A percentile compares a stretch with the other conserved stretches of the same genome.
Evolutionary conservation across 2,797 vertebrate genomes (phyloP).

Genomic region (Botia kubotai): DNA sequence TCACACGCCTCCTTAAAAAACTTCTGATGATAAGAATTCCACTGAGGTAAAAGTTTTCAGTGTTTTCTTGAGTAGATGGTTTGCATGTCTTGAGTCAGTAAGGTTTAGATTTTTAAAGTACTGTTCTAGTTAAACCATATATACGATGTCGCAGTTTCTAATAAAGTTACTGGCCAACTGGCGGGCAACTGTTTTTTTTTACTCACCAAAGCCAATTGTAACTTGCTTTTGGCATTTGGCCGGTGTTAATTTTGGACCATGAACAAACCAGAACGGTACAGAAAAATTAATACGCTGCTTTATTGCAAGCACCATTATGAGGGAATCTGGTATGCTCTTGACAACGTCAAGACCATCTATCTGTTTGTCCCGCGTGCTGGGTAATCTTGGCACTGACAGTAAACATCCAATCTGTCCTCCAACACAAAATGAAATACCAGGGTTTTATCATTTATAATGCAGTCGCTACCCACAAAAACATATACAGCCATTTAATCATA

Average conservation of each 20-base stretch:
- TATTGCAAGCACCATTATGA: not conserved
- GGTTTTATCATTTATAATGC: not conserved
- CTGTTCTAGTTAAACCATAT: not conserved
- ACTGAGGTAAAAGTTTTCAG: too few species aligned
- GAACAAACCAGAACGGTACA: not conserved
- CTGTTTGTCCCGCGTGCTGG: slow-evolving; percentile 87
- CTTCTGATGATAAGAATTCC: too few species aligned
- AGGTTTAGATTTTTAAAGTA: not conserved
- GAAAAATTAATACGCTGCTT: not conserved
- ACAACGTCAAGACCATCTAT: slow-evolving; percentile 94
- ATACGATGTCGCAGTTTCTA: not conserved
- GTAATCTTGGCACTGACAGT: slow-evolving; percentile 88
- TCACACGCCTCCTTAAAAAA: too few species aligned
- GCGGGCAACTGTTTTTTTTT: not conserved
- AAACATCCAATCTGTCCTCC: slow-evolving; percentile 89
- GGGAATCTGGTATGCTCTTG: slow-evolving; percentile 68
- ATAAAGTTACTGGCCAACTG: not conserved
- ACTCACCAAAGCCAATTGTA: not conserved
- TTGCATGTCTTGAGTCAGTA: not conserved
- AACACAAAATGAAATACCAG: slow-evolving; percentile 13
- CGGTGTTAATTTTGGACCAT: not conserved
- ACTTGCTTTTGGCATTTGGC: not conserved
- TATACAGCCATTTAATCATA: not conserved
- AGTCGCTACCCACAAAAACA: not conserved
- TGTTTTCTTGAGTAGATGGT: not conserved